Evolutionary conservation across 2,797 vertebrate genomes (phyloP).

Genomic region (Aulostomus chinensis): DNA sequence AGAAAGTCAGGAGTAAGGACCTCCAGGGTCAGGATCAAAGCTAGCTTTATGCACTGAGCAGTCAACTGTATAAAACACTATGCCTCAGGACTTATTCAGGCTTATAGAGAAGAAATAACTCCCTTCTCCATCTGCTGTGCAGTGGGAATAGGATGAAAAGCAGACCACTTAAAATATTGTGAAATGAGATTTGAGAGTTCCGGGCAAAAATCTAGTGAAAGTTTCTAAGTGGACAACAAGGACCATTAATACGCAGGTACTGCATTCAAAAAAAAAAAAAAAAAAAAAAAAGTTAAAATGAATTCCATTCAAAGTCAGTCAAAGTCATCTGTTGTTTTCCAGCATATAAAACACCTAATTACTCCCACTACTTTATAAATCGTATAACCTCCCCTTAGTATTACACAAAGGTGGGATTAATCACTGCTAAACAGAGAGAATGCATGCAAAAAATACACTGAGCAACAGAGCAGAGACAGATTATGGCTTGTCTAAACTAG

Average conservation of each 20-base stretch:
- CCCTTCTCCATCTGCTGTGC: constrained; percentile 18
- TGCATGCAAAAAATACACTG: constrained; percentile 32
- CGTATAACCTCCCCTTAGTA: constrained; percentile 24
- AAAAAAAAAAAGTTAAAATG: no score
- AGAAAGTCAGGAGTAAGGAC: constrained; percentile 55
- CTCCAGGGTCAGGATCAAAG: constrained; percentile 61
- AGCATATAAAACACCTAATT: constrained; percentile 32
- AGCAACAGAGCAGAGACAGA: constrained; percentile 45
- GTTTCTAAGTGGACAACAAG: constrained; percentile 6
- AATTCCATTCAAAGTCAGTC: no score
- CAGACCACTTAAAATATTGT: constrained; percentile 2
- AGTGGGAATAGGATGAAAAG: constrained; percentile 43
- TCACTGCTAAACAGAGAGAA: constrained; percentile 30
- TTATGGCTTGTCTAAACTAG: constrained; percentile 53
- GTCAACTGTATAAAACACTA: constrained; percentile 58
- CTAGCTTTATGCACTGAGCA: constrained; percentile 28
- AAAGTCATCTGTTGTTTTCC: no score
- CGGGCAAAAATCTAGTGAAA: constrained; percentile 7
- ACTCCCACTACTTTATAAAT: constrained; percentile 38
- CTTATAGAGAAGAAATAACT: constrained; percentile 37
- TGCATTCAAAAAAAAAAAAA: constrained; percentile 11
- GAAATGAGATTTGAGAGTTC: constrained; percentile 29
- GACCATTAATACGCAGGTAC: constrained; percentile 24
- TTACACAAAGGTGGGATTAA: constrained; percentile 32
- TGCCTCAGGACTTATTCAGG: constrained; percentile 40